Conservation (phyloP, 2,113 vertebrate species). For the Catharus fuscescens region DNA sequence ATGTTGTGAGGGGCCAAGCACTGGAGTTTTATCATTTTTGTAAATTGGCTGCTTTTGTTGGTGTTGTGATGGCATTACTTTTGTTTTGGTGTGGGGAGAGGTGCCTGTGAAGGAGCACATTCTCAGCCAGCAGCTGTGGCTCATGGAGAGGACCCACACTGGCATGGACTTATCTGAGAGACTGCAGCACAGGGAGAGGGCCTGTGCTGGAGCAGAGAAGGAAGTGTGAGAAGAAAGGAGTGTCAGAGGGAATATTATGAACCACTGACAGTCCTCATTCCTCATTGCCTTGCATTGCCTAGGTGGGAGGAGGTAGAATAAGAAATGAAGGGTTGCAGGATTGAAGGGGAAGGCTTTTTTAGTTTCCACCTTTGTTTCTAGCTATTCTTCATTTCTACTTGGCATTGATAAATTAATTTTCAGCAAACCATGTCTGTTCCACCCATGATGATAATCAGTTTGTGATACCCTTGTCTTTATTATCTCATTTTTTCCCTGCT, state of each 20-base stretch:
- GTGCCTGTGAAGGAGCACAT: rapidly evolving
- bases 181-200: background rate
- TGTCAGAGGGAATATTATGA: background rate
- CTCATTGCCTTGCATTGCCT: rapidly evolving
- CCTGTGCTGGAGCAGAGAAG: background rate
- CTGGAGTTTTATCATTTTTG: too few relatives aligned
- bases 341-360: background rate
- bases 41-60: background rate
- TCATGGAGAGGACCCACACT: background rate
- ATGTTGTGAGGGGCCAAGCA: background rate
- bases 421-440: rapidly evolving
- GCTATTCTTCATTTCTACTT: background rate
- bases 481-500: background rate
- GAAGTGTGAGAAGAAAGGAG: background rate
- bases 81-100: background rate
- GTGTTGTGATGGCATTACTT: background rate
- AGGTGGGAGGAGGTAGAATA: background rate
- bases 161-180: rapidly evolving
- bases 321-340: background rate
- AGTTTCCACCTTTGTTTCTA: background rate
- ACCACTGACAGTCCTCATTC: background rate
- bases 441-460: rapidly evolving
- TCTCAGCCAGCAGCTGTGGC: background rate
- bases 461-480: background rate
- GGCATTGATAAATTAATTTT: background rate